Percentiles rank a stretch among this genome's conserved stretches.
Evolutionary conservation across 1,140 invertebrate genomes (phyloP).

Genomic region (Calliphora vicina): DNA sequence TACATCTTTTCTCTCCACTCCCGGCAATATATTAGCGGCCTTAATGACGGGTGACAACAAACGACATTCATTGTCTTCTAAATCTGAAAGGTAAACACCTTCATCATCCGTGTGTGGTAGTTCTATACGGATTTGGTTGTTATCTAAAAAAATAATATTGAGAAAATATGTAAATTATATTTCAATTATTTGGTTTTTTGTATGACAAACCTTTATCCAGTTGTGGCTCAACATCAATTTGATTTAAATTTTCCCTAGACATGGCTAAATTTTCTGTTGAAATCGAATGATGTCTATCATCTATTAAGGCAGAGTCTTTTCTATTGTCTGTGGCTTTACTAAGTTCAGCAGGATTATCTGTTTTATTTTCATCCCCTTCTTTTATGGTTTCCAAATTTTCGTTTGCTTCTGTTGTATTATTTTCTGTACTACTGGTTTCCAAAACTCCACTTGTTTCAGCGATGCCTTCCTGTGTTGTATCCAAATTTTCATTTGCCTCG

Average conservation of each 20-base stretch:
- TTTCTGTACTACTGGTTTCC: not conserved
- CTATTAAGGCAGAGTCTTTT: not conserved
- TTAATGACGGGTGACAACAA: slow-evolving; percentile 29
- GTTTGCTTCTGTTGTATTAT: not conserved
- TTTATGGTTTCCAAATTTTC: not conserved
- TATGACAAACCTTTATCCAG: not conserved
- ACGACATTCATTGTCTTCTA: slow-evolving; percentile 32
- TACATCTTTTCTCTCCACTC: not conserved
- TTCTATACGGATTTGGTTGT: slow-evolving; percentile 20
- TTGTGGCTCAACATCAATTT: not conserved
- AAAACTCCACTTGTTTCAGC: not conserved
- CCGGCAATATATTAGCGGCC: slow-evolving; percentile 13
- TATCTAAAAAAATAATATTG: not conserved
- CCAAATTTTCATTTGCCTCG: not conserved
- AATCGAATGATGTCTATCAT: not conserved
- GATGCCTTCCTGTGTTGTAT: too few relatives aligned
- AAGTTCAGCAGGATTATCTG: not conserved
- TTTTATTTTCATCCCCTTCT: not conserved
- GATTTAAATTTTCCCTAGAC: not conserved
- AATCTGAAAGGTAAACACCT: slow-evolving; percentile 37
- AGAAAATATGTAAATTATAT: too few relatives aligned
- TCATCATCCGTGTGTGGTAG: slow-evolving; percentile 37
- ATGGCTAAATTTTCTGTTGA: not conserved
- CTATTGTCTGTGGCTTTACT: not conserved
- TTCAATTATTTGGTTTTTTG: not conserved